Percentiles rank a stretch among this genome's conserved stretches.
Evolutionary conservation across 23 tunicate species (phyloP).

Genomic region (Styela clava): DNA sequence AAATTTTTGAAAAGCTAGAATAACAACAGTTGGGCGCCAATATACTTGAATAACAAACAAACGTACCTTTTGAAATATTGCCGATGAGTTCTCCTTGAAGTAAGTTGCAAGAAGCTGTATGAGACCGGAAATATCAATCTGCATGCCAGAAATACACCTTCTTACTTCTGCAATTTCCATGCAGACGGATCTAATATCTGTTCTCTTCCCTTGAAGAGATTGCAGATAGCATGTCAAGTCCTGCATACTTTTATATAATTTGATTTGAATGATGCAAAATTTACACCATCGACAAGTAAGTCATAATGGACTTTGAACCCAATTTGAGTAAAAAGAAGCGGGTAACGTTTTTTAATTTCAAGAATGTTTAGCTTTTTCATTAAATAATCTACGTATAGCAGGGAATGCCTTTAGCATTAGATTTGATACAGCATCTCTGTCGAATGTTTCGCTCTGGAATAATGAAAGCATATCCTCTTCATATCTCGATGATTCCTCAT

Average conservation of each 20-base stretch:
- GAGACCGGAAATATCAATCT: conserved; percentile 1
- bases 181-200: neutral
- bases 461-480: neutral
- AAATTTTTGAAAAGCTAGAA: no score
- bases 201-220: neutral
- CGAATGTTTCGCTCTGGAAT: neutral
- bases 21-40: no score
- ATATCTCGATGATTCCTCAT: neutral
- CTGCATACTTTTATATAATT: neutral
- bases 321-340: neutral
- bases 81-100: neutral
- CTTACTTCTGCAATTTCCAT: neutral
- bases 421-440: neutral
- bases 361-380: neutral
- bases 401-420: neutral
- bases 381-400: neutral
- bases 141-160: no score
- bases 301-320: neutral
- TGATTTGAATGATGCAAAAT: neutral
- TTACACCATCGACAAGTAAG: neutral
- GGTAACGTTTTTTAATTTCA: neutral
- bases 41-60: no score
- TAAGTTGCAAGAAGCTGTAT: neutral
- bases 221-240: neutral
- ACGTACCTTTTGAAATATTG: neutral